Conservation (phyloP, 1,140 invertebrate genomes). For the Bombus superbus region DNA sequence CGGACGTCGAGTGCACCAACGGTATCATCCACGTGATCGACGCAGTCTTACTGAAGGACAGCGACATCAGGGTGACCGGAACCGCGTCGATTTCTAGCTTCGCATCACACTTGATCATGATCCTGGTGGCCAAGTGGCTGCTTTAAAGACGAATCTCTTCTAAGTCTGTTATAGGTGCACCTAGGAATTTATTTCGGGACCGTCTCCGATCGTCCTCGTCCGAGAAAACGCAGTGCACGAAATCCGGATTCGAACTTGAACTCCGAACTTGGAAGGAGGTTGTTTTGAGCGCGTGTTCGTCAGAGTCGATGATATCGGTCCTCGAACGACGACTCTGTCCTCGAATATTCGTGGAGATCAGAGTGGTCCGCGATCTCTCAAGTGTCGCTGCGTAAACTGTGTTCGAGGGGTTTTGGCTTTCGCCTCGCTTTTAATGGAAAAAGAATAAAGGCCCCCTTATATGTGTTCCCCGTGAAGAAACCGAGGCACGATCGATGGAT, state of each 20-base stretch:
- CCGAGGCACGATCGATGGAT: conserved; percentile 17
- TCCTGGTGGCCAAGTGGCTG: conserved; percentile 80
- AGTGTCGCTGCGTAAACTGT: conserved; percentile 10
- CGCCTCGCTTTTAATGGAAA: neutral
- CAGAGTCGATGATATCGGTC: neutral
- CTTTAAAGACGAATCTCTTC: conserved; percentile 70
- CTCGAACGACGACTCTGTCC: neutral
- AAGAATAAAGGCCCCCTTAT: neutral
- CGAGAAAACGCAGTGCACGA: neutral
- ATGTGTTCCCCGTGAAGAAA: conserved; percentile 10
- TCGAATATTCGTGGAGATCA: neutral
- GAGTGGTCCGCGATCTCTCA: conserved; percentile 7
- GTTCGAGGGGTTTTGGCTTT: conserved; percentile 12
- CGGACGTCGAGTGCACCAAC: conserved; percentile 96
- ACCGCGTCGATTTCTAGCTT: conserved; percentile 74
- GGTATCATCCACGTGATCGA: conserved; percentile 97
- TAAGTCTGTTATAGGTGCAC: conserved; percentile 53
- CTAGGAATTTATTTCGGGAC: conserved; percentile 66
- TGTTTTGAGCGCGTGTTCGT: neutral
- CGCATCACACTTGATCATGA: conserved; percentile 78
- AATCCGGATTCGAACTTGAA: neutral
- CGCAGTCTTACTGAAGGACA: conserved; percentile 90
- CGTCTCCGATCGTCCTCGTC: conserved; percentile 62
- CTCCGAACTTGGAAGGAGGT: neutral
- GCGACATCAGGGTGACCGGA: conserved; percentile 90